phyloP scores from a whole-genome alignment of 2,797 vertebrate species.

The Hippopotamyrus pictus region DNA sequence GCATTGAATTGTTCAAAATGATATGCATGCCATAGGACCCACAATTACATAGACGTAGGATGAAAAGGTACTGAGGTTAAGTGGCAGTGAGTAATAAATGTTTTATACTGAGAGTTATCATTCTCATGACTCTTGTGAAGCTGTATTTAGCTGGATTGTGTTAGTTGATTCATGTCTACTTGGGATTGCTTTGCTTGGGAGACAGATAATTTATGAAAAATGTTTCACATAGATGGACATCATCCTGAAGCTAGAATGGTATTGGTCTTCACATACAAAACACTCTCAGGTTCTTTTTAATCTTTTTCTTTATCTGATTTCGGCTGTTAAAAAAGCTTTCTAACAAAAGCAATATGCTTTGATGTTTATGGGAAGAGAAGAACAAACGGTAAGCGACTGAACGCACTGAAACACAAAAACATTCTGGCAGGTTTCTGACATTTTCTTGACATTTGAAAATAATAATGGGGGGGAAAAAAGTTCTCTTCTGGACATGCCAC shows the following conservation, averaged over 20 bases:
- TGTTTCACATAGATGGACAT: neutral
- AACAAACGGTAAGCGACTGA: too few relatives aligned
- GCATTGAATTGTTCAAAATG: neutral
- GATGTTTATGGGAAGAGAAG: neutral
- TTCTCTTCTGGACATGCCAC: neutral
- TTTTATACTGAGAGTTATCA: neutral
- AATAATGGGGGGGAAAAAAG: neutral
- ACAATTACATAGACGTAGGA: neutral
- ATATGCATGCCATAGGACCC: neutral
- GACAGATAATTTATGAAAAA: neutral
- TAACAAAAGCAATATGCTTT: neutral
- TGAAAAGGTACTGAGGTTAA: neutral
- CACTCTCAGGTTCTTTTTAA: neutral
- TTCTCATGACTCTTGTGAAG: neutral
- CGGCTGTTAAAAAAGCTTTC: neutral
- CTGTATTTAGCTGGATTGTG: neutral
- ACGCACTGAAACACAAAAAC: neutral
- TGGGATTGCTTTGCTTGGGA: neutral
- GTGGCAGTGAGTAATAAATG: neutral
- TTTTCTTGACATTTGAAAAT: constrained; percentile 8
- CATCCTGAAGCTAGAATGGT: neutral
- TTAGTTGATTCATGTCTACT: neutral
- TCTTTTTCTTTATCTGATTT: neutral
- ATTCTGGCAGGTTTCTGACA: neutral
- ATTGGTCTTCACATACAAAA: neutral